Percentiles rank a stretch among this genome's conserved stretches.
Evolutionary conservation across 2,888 invertebrate species (phyloP).

Genomic region (Altica lythri): DNA sequence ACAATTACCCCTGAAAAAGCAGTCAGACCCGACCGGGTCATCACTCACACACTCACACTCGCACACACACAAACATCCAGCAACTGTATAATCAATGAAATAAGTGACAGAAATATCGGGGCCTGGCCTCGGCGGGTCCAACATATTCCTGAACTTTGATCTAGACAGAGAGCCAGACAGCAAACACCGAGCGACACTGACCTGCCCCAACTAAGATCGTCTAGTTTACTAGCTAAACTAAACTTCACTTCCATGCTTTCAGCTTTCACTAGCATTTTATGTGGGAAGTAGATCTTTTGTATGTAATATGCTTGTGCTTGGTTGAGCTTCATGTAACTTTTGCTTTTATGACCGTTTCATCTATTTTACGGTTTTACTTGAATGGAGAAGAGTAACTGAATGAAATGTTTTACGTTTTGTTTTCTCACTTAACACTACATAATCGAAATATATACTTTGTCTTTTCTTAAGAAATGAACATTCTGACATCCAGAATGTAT

Average conservation of each 20-base stretch:
- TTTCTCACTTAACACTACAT: no score
- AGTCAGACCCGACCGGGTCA: slow-evolving; percentile 15
- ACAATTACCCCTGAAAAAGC: slow-evolving; percentile 12
- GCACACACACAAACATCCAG: slow-evolving; percentile 4
- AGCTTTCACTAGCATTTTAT: slow-evolving; percentile 21
- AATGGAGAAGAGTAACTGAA: neutral
- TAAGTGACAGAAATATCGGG: slow-evolving; percentile 24
- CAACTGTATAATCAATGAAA: slow-evolving; percentile 23
- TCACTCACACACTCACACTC: slow-evolving; percentile 5
- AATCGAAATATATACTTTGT: no score
- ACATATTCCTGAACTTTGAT: slow-evolving; percentile 22
- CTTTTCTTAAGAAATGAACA: no score
- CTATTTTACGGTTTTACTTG: slow-evolving; percentile 9
- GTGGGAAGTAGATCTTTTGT: slow-evolving; percentile 17
- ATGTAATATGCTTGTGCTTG: slow-evolving; percentile 12
- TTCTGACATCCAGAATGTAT: no score
- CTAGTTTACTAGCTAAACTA: slow-evolving; percentile 30
- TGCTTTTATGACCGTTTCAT: slow-evolving; percentile 25
- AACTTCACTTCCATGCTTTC: no score
- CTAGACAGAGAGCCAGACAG: slow-evolving; percentile 31
- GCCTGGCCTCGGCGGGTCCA: slow-evolving; percentile 5
- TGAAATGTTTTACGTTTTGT: no score
- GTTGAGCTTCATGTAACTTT: slow-evolving; percentile 5
- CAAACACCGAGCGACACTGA: slow-evolving; percentile 38
- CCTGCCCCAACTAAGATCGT: slow-evolving; percentile 37